Conservation (phyloP, 2,888 invertebrate genomes). For the Sepiola atlantica region DNA sequence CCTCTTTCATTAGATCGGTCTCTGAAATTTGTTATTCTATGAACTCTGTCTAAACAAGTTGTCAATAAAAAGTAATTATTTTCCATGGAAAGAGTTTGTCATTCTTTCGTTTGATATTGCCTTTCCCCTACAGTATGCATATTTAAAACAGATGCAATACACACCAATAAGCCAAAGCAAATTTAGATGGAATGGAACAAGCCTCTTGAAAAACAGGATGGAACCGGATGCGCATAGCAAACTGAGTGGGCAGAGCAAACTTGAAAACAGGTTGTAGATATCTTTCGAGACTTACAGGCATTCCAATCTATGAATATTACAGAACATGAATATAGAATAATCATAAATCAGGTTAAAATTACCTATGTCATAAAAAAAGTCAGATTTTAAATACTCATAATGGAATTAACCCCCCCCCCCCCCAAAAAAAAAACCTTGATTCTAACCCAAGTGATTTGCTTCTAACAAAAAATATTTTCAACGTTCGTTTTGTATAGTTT, state of each 20-base stretch:
- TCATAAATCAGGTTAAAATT: background rate
- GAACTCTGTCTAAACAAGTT: too few species aligned
- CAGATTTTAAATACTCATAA: background rate
- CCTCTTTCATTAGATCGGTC: too few species aligned
- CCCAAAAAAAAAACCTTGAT: background rate
- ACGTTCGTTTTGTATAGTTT: too few species aligned
- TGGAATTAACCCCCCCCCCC: background rate
- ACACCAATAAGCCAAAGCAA: background rate
- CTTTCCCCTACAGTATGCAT: background rate
- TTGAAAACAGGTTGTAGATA: background rate
- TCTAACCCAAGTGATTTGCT: background rate
- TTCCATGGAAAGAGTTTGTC: too few species aligned
- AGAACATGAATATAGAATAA: background rate
- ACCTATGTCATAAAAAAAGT: background rate
- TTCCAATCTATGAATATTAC: background rate
- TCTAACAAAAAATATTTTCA: background rate
- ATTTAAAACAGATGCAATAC: background rate
- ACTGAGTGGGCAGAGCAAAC: background rate
- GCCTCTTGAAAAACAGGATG: background rate
- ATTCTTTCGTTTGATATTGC: too few species aligned
- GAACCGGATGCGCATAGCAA: background rate
- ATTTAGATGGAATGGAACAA: background rate
- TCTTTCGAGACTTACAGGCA: background rate
- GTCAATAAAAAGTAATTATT: too few species aligned
- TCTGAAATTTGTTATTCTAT: too few species aligned